A percentile compares a stretch with the other conserved stretches of the same genome.
These are phyloP conservation scores for Spizaetus ornatus DNA, from an alignment of 2,113 vertebrate species.

Conservation along the genomic window DNA sequence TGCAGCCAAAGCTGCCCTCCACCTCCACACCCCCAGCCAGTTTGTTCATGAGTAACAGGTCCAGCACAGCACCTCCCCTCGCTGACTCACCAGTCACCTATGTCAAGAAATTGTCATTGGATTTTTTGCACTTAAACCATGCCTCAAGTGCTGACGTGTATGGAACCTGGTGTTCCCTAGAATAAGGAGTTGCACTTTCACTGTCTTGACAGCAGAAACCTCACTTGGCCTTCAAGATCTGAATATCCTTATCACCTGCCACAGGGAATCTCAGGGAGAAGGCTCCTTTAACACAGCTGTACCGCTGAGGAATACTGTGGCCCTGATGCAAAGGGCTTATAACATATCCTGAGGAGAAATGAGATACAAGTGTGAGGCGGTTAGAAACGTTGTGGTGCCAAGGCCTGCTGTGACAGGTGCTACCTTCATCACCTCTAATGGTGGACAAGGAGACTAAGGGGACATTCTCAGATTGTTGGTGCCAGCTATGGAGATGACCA, in stretches of 20 bases:
- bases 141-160: background rate
- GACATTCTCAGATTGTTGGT: background rate
- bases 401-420: background rate
- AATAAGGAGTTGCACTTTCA: background rate
- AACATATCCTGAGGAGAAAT: background rate
- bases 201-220: background rate
- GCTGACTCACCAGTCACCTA: background rate
- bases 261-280: background rate
- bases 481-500: background rate
- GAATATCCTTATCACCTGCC: constrained; percentile 28
- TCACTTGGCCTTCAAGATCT: background rate
- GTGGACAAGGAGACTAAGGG: background rate
- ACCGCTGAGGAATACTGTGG: background rate
- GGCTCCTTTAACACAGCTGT: background rate
- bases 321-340: background rate
- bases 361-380: background rate
- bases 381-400: background rate
- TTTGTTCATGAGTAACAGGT: background rate
- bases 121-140: background rate
- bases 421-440: background rate
- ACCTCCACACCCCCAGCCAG: background rate
- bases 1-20: background rate
- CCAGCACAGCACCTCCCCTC: background rate
- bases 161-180: background rate
- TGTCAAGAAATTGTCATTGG: background rate